Evolutionary conservation across 2,888 invertebrate species (phyloP), one percentile per base, ranked within the genome.

Genomic region (Dicyrtomina minuta): DNA sequence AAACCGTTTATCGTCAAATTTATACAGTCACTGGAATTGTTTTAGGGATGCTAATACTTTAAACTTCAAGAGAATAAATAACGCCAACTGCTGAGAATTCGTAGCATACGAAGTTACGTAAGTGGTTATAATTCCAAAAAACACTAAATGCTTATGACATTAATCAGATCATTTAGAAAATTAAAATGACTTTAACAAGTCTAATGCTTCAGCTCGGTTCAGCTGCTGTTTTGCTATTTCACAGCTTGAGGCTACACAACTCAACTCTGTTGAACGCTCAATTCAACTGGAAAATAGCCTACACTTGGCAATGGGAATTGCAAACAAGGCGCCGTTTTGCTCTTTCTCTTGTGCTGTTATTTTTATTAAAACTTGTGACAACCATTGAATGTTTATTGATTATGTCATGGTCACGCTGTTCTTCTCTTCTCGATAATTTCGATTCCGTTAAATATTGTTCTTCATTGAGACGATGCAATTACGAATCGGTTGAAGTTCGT

Each of bases 231-330:
- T 51, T 51, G 51, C 22, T 17, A 51, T 12, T 22, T 51, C 17
- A 22, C 51, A 51, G 20, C 51, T 51, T 33, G 33, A 8, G 33
- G 33, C 33, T 33, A 8, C 33, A 33, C 33, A 33, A 33, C 33
- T 33, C 33, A 33, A 33, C 33, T 33, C 33, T 5, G 33, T 33
- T 33, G 33, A 33, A 33, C 33, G 3, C 4, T 5, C 3, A 3
- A 8, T 33, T 33, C 33, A 33, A 33, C 33, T 33, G 33, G 4
- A 17, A 10, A 51, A 51, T 20, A 51, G 46, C 17, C 22, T 10
- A 22, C 51, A 51, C 20, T 62, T 62, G 8, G 49, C 61, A 62
- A 62, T 46, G 46, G 46, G 61, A 62, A 43, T 26, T 26, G 61
- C 44, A 46, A 27, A 49, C 44, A 62, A 62, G 61, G 61, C 61